These are phyloP conservation scores for Bubo blakistoni DNA, from an alignment of 2,113 vertebrate species.

Conservation along the genomic window DNA sequence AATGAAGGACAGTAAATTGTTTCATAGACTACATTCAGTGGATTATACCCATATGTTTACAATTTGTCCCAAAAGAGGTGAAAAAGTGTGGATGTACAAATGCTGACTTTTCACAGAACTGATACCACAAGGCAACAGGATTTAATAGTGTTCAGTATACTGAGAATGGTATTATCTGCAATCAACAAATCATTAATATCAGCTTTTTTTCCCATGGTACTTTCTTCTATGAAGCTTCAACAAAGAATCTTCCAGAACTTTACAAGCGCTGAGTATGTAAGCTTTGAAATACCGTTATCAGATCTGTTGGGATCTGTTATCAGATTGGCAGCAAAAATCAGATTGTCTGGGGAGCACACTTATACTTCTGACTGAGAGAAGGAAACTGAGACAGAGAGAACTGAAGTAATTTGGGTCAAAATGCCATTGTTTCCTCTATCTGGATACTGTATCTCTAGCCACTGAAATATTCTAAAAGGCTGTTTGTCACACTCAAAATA, in stretches of 20 bases:
- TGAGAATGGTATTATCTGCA: not conserved
- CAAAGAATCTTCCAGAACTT: not conserved
- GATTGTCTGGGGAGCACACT: not conserved
- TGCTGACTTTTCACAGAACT: not conserved
- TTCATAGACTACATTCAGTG: not conserved
- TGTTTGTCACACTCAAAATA: not conserved
- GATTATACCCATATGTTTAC: conserved; percentile 8
- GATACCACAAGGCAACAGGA: not conserved
- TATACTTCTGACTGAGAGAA: not conserved
- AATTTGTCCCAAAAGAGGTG: conserved; percentile 13
- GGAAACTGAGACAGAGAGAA: not conserved
- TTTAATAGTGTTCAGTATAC: not conserved
- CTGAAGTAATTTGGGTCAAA: not conserved
- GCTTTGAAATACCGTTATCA: not conserved
- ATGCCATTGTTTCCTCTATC: not conserved
- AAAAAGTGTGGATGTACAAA: not conserved
- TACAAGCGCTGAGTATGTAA: not conserved
- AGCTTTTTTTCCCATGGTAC: not conserved
- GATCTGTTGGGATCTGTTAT: not conserved
- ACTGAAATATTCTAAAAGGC: not conserved
- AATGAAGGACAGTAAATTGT: conserved; percentile 22
- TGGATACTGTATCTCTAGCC: not conserved
- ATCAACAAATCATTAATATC: conserved; percentile 4
- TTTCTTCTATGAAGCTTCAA: not conserved
- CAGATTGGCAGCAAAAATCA: not conserved